A percentile compares a stretch with the other conserved stretches of the same genome.
These are phyloP conservation scores for Calameuta filiformis DNA, from an alignment of 2,888 invertebrate species.

Conservation along the genomic window DNA sequence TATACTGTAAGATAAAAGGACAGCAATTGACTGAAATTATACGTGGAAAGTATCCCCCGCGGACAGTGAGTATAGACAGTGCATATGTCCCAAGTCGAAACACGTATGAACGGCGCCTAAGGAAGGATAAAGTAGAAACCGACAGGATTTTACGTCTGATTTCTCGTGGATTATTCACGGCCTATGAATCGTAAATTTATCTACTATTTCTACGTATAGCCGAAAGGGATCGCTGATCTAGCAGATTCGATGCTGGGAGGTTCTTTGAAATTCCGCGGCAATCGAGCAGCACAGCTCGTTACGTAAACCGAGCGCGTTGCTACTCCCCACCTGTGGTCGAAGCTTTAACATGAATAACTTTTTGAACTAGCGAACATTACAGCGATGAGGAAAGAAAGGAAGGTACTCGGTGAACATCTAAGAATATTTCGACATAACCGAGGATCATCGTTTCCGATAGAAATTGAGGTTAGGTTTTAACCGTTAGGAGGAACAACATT, in stretches of 20 bases:
- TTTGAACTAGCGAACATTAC: too few relatives aligned
- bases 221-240: neutral
- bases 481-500: neutral
- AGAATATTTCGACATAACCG: too few relatives aligned
- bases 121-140: neutral
- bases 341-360: too few relatives aligned
- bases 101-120: neutral
- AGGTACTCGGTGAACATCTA: too few relatives aligned
- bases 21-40: neutral
- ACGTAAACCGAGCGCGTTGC: neutral
- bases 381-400: too few relatives aligned
- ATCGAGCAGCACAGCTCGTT: neutral
- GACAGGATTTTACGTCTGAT: constrained; percentile 32
- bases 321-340: neutral
- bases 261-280: neutral
- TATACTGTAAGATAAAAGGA: neutral
- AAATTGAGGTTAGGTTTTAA: neutral
- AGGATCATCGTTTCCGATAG: neutral
- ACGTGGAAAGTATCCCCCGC: neutral
- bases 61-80: neutral
- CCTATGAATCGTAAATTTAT: constrained; percentile 49
- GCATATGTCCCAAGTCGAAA: neutral
- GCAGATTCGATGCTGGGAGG: neutral
- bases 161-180: constrained; percentile 50
- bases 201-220: neutral